A percentile compares a stretch with the other conserved stretches of the same genome.
Evolutionary conservation across 2,797 vertebrate genomes (phyloP).

Genomic region (Gallinago solitaria): DNA sequence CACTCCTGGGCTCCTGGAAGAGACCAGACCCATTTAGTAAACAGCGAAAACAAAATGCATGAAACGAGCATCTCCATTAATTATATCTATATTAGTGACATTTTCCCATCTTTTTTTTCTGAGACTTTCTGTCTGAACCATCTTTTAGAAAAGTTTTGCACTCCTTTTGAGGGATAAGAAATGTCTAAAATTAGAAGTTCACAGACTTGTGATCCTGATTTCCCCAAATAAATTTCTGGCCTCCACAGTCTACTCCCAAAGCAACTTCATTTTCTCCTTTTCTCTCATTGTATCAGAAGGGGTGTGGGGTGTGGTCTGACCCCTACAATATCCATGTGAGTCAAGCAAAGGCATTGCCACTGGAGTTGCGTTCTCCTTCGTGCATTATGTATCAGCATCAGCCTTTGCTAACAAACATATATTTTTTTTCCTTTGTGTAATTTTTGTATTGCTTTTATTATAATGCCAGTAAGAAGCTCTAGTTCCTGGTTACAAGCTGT

Average conservation of each 20-base stretch:
- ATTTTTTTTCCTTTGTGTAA: background rate
- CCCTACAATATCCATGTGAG: background rate
- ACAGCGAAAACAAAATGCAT: background rate
- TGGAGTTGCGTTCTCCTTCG: accelerated
- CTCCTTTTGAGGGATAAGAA: background rate
- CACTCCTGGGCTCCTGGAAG: constrained; percentile 73
- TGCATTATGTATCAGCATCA: background rate
- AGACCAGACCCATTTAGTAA: background rate
- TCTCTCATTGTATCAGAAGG: background rate
- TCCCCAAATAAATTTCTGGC: background rate
- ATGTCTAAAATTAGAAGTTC: background rate
- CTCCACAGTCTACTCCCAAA: background rate
- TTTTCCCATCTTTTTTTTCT: background rate
- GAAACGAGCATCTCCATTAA: background rate
- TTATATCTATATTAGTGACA: background rate
- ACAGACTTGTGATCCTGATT: background rate
- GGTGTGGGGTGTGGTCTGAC: background rate
- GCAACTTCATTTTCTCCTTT: background rate
- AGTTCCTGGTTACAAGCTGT: background rate
- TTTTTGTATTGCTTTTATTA: background rate
- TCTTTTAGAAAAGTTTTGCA: background rate
- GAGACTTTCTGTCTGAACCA: background rate
- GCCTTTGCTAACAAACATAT: background rate
- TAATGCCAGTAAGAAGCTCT: background rate
- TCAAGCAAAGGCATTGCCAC: background rate